Evolutionary conservation across 2,113 vertebrate species (phyloP), one percentile per base, ranked within the genome.

Genomic region (Phycodurus eques): DNA sequence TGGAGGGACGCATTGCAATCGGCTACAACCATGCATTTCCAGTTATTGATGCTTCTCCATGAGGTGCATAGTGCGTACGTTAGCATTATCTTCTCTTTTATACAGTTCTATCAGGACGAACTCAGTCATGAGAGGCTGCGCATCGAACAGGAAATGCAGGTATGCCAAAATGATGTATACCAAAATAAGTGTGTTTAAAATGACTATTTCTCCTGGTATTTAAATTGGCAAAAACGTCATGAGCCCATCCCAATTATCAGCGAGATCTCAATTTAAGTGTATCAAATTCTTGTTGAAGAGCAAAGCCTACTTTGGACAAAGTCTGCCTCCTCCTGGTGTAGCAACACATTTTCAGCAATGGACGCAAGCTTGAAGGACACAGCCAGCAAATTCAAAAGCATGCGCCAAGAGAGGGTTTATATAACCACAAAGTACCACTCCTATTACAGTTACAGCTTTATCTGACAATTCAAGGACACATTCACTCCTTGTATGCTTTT

Each of bases 91-190:
- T 72, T 62, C 13, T 83, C n/a, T 75, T 0, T 75, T 62, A n/a
- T 35, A 44, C 88, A 94, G 93, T 92, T 86, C 75, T 93, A 93
- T 81, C 91, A 94, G 78, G 93, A 93, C 53, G 91, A 94, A 80
- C 84, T 94, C 19, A 86, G 90, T 49, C 89, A 84, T 20, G 93
- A 94, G 81, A 90, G 93, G 73, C 89, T 92, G 65, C 89, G 90
- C 33, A 90, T 93, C 1, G 92, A 94, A 76, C 89, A 93, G 83
- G 93, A 93, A 80, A 92, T 94, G 92, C 92, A 94, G 92, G 93
- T 93, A 85, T 51, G 86, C 64, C 43, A 47, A 42, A 35, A 12
- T 53, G 14, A 33, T 27, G 8, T 12, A 11, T 6, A 59, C 12
- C 57, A 59, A 54, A 53, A 51, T 53, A 53, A 19, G 13, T 51